Evolutionary conservation across 2,797 vertebrate genomes (phyloP).

Genomic region (Nannoperca obscura): DNA sequence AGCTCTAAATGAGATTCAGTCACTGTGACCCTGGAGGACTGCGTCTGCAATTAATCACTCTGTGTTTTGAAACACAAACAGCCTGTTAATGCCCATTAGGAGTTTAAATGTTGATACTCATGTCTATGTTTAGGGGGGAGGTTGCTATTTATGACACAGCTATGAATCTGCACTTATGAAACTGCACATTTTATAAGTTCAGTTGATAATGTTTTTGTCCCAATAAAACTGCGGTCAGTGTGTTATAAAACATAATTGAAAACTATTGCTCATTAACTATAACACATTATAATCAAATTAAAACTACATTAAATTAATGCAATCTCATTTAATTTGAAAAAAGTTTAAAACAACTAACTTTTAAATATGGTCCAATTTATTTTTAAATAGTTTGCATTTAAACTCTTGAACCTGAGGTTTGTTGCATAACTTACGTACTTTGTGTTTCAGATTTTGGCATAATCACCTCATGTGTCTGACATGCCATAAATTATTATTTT

Average conservation of each 20-base stretch:
- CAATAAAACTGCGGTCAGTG: neutral
- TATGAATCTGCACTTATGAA: conserved; percentile 3
- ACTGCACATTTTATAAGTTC: neutral
- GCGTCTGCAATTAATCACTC: conserved; percentile 64
- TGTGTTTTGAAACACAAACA: conserved; percentile 54
- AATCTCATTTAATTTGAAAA: neutral
- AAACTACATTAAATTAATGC: neutral
- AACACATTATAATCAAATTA: neutral
- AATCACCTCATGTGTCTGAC: neutral
- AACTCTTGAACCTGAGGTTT: neutral
- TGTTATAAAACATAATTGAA: neutral
- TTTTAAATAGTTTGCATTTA: neutral
- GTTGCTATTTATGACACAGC: conserved; percentile 12
- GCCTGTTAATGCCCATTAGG: conserved; percentile 51
- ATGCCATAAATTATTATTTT: neutral
- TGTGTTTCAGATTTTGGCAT: neutral
- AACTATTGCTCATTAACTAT: neutral
- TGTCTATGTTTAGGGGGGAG: neutral
- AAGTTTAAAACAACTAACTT: neutral
- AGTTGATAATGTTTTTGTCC: neutral
- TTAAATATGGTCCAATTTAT: neutral
- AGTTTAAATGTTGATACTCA: conserved; percentile 20
- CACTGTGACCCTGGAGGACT: conserved; percentile 45
- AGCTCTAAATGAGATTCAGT: conserved; percentile 60
- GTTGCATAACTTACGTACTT: neutral